Evolutionary conservation across 2,113 vertebrate genomes (phyloP), one percentile per base, ranked within the genome.

Genomic region (Rhinoptilus africanus): DNA sequence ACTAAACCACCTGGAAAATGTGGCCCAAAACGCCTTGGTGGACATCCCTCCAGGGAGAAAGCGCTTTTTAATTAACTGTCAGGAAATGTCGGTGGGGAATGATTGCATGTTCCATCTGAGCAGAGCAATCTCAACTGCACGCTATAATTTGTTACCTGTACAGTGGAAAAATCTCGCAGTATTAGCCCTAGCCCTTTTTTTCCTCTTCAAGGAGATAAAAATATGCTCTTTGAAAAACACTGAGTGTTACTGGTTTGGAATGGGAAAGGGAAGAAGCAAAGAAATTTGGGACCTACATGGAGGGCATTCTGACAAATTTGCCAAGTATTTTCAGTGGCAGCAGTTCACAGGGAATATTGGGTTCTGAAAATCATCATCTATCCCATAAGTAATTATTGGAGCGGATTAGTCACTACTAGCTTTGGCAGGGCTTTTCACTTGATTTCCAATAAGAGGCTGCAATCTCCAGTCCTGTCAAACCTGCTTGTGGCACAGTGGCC

Each of bases 341-440:
- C 0, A 0, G n/a, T 85, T 89, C 8, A 1, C 6, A 56, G 57
- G 37, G 73, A 92, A 45, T 86, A 69, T 12, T 22, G 11, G 32
- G 24, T 89, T 93, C 72, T 85, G 57, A 88, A 93, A 89, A 75
- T 56, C 62, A 16, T 85, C 35, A 74, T 89, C 67, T 83, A 39
- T 92, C 77, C 77, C 48, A 26, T 45, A 88, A 69, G n/a, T 79
- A 92, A 94, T 88, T 96, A 75, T 78, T 57, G 73, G 74, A 90
- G 74, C 73, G 48, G 69, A 88, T 94, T 96, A 94, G 71, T 95
- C 81, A 85, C 67, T 85, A 15, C 77, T 82, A 71, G 19, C 57
- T 93, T 82, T 94, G 71, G 62, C 71, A 93, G 66, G 35, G 30
- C 28, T 79, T 94, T 88, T 85, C 0, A 60, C 92, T 89, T 81